Evolutionary conservation across 2,113 vertebrate species (phyloP), one percentile per base, ranked within the genome.

Genomic region (Mastomys coucha): DNA sequence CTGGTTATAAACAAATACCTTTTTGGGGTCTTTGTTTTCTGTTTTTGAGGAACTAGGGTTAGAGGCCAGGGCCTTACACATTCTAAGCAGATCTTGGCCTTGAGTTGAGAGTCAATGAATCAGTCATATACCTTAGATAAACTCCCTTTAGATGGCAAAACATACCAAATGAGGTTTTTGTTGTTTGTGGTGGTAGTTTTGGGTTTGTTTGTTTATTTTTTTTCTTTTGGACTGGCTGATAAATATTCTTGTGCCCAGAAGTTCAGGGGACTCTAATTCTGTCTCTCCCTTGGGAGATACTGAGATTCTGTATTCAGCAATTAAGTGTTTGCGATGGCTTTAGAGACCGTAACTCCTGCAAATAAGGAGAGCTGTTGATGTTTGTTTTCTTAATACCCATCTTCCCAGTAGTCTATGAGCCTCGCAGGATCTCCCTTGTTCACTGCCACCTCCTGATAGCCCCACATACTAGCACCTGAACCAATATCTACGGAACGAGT

Each of bases 381-480:
- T 96, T 91, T 93, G 84, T 91, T 94, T 86, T 87, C 87, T 96
- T 93, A 95, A 94, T 80, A 69, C 76, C 70, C 53, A 39, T 90
- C 28, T 67, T 60, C 80, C 80, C 53, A 49, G 63, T 49, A 81
- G 88, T 65, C 75, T 94, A 0, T 75, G n/a, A 63, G 81, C 92
- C 58, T 90, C 65, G 9, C 11, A 80, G 78, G 75, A 8, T 67
- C 70, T 91, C 78, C 73, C 36, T 70, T 39, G 2, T 81, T 91
- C 78, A 58, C 72, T 86, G 86, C 9, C 20, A 3, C 17, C n/a
- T 42, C 20, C 63, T 20, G 28, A 84, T 42, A 89, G 60, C 60
- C 65, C 60, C 65, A 22, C 12, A 24, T 0, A 31, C 77, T 45
- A 88, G 80, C 70, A 60, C 36, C 51, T 92, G 91, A 56, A 14